Evolutionary conservation across 2,888 invertebrate species (phyloP), one percentile per base, ranked within the genome.

Genomic region (Colletes collaris): DNA sequence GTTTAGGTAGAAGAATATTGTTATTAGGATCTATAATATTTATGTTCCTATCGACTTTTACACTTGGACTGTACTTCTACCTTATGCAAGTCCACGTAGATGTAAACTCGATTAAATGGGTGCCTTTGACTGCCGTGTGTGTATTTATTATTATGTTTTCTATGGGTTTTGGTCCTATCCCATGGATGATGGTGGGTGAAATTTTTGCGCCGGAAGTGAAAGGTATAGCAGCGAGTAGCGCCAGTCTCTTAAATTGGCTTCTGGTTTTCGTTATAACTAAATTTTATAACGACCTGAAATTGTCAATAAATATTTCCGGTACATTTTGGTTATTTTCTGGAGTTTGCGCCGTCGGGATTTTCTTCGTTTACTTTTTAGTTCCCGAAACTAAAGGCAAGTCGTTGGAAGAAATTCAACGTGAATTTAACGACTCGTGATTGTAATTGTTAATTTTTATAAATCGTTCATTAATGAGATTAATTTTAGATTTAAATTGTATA

Each of bases 121-220:
- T 98, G 73, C 97, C 98, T 0, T 93, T 98, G 5, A 87, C 95
- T 1, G 95, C 96, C 40, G 92, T 98, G 27, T 96, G 97, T 59
- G 82, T 97, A 2, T 98, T 97, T 92, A 96, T 97, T 27, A 93
- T 97, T 27, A 95, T 97, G 58, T 98, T 97, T 93, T 97, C 97
- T 0, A 90, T 97, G 52, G 98, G 98, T 63, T 96, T 96, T 88
- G 98, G 98, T 0, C 98, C 98, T 0, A 97, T 98, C 60, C 98
- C 98, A 0, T 97, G 97, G 97, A 95, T 97, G 94, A 96, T 97
- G 94, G 94, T 96, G 92, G 95, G 97, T 3, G 98, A 98, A 92
- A 94, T 98, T 11, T 96, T 98, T 91, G 95, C 97, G 63, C 94
- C 96, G 1, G 96, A 97, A 87, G 96, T 97, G 76, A 97, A 97